phyloP scores from a whole-genome alignment of 2,797 vertebrate genomes.

The Heteromormyrus szaboi region DNA sequence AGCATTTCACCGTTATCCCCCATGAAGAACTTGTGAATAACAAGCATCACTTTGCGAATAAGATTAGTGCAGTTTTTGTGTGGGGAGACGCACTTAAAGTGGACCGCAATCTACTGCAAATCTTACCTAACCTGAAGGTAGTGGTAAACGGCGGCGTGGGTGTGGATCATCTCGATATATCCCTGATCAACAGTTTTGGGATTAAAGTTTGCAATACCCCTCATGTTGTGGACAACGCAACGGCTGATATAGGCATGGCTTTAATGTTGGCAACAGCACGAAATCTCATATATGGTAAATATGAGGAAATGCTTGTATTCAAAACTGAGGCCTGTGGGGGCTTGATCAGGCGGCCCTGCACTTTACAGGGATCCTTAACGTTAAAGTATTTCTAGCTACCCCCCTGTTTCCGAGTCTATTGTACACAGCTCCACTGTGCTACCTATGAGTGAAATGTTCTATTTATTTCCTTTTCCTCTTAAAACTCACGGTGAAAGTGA shows the following conservation, averaged over 20 bases:
- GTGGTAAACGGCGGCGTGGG: slow-evolving; percentile 62
- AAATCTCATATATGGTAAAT: slow-evolving; percentile 64
- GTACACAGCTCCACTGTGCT: background rate
- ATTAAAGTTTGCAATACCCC: slow-evolving; percentile 66
- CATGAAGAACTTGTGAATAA: slow-evolving; percentile 57
- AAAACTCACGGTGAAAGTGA: background rate
- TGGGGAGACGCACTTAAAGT: slow-evolving; percentile 47
- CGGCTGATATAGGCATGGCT: slow-evolving; percentile 65
- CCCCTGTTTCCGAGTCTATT: background rate
- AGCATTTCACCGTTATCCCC: slow-evolving; percentile 56
- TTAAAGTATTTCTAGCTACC: background rate
- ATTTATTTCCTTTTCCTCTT: background rate
- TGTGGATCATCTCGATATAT: slow-evolving; percentile 65
- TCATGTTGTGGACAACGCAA: slow-evolving; percentile 55
- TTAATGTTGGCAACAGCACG: slow-evolving; percentile 65
- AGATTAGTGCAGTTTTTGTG: slow-evolving; percentile 58
- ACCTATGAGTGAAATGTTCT: background rate
- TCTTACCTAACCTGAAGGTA: slow-evolving; percentile 59
- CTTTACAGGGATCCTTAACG: background rate
- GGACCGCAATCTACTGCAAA: slow-evolving; percentile 49
- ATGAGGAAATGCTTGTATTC: background rate
- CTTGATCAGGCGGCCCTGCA: background rate
- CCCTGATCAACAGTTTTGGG: slow-evolving; percentile 57
- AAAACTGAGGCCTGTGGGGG: background rate
- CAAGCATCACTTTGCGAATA: slow-evolving; percentile 44